Conservation (phyloP, 2,888 invertebrate genomes). For the Aricia artaxerxes region DNA sequence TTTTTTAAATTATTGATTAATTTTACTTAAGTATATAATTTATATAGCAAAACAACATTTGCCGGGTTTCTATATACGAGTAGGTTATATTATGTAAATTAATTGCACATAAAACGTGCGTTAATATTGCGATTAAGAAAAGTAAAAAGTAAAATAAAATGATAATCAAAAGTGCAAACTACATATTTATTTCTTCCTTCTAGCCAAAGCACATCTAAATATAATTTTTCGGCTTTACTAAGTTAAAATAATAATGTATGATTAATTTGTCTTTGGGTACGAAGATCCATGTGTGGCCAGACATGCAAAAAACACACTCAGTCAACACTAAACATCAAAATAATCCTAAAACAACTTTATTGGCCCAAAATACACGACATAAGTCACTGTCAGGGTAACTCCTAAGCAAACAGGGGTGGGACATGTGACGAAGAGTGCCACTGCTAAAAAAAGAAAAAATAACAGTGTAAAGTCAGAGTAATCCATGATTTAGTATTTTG, state of each 20-base stretch:
- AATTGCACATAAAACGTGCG: too few species aligned
- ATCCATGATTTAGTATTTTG: neutral
- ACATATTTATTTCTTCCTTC: too few species aligned
- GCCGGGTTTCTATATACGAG: too few species aligned
- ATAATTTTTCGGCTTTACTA: neutral
- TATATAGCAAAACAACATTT: too few species aligned
- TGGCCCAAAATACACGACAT: conserved; percentile 8
- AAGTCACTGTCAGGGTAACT: conserved; percentile 17
- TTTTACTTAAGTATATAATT: too few species aligned
- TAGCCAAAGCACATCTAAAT: too few species aligned
- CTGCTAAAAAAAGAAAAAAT: neutral
- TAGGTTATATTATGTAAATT: too few species aligned
- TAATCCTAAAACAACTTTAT: conserved; percentile 27
- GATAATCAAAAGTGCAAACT: too few species aligned
- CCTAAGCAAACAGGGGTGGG: conserved; percentile 19
- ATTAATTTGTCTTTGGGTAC: neutral
- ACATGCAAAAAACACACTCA: conserved; percentile 12
- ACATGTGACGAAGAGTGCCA: neutral
- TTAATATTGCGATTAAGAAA: too few species aligned
- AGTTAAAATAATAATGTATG: neutral
- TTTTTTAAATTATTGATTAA: too few species aligned
- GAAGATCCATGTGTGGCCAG: neutral
- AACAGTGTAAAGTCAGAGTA: neutral
- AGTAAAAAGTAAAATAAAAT: too few species aligned
- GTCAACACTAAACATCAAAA: conserved; percentile 20